Evolutionary conservation across 2,888 invertebrate species (phyloP).

Genomic region (Leptogaster cylindrica): DNA sequence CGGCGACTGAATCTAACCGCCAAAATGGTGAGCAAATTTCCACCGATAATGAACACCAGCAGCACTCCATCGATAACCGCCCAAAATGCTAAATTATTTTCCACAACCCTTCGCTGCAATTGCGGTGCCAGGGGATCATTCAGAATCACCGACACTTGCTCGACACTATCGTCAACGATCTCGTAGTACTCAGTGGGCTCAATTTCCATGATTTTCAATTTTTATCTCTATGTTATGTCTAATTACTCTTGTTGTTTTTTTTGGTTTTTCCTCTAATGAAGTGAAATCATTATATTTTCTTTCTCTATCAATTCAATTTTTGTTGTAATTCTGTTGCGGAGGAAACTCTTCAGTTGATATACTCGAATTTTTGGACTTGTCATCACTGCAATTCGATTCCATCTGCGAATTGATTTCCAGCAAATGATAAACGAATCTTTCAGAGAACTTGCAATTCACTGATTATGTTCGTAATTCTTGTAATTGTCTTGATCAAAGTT

Average conservation of each 20-base stretch:
- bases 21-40: conserved; percentile 77
- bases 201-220: conserved; percentile 35
- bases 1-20: conserved; percentile 75
- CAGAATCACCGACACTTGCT: conserved; percentile 46
- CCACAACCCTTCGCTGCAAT: conserved; percentile 47
- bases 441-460: neutral
- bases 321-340: neutral
- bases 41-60: conserved; percentile 71
- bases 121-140: conserved; percentile 41
- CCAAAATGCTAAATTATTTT: conserved; percentile 62
- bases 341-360: neutral
- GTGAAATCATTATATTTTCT: neutral
- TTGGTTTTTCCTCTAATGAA: neutral
- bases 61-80: conserved; percentile 71
- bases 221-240: conserved; percentile 1
- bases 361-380: neutral
- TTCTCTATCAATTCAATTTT: neutral
- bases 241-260: neutral
- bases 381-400: conserved; percentile 15
- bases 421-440: neutral
- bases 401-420: neutral
- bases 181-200: conserved; percentile 44
- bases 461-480: neutral
- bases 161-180: conserved; percentile 33
- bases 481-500: conserved; percentile 8